Conservation (phyloP, 2,888 invertebrate genomes). For the Bellardia pandia region DNA sequence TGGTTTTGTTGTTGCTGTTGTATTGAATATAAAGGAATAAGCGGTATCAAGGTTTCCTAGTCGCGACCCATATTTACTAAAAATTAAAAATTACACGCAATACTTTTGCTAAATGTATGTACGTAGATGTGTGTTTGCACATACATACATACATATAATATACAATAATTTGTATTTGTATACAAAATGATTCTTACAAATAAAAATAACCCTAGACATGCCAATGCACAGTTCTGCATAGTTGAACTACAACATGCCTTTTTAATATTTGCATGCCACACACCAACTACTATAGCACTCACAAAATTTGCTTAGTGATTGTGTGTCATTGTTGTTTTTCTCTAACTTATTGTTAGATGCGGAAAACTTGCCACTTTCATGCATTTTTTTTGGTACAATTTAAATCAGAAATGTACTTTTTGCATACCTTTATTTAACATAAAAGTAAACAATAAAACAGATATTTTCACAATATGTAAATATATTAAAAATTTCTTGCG, state of each 20-base stretch:
- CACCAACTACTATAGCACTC: constrained; percentile 26
- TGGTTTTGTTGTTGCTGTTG: constrained; percentile 5
- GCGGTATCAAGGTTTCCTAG: constrained; percentile 73
- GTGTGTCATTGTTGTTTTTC: constrained; percentile 21
- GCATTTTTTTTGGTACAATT: constrained; percentile 7
- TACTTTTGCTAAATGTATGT: constrained; percentile 44
- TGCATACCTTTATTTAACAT: too few relatives aligned
- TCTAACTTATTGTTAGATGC: background rate
- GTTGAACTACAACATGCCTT: constrained; percentile 68
- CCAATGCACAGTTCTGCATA: constrained; percentile 69
- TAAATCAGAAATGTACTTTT: background rate
- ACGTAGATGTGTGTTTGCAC: background rate
- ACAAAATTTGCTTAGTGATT: constrained; percentile 4
- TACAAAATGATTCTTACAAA: constrained; percentile 45
- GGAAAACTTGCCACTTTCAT: constrained; percentile 17
- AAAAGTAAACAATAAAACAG: too few relatives aligned
- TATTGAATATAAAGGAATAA: constrained; percentile 53
- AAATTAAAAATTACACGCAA: constrained; percentile 81
- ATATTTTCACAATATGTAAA: too few relatives aligned
- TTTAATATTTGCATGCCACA: constrained; percentile 63
- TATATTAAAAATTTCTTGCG: too few relatives aligned
- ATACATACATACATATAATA: background rate
- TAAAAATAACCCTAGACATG: constrained; percentile 73
- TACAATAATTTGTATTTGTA: background rate
- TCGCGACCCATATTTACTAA: constrained; percentile 80